Conservation (phyloP, 2,113 vertebrate genomes). For the Dipodomys spectabilis region DNA sequence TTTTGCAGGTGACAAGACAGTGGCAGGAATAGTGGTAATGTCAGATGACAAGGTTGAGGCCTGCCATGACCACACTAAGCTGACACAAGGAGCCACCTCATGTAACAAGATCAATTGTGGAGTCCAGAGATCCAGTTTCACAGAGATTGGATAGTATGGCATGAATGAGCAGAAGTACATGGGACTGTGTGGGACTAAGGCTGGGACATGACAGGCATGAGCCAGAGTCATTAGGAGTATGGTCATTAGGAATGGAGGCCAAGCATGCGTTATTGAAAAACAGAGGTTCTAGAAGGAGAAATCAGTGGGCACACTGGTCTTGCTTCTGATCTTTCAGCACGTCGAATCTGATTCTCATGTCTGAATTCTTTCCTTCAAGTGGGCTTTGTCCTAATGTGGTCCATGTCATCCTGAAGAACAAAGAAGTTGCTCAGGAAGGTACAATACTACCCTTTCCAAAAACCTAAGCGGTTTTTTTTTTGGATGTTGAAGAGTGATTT, state of each 20-base stretch:
- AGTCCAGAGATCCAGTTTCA: neutral
- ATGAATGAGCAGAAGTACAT: neutral
- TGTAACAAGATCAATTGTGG: neutral
- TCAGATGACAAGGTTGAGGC: slow-evolving; percentile 53
- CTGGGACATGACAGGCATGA: neutral
- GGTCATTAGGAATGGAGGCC: neutral
- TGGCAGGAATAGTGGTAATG: slow-evolving; percentile 14
- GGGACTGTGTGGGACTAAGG: neutral
- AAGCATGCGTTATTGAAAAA: neutral
- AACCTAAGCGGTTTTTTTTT: slow-evolving; percentile 1
- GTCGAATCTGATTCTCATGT: neutral
- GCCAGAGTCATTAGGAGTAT: neutral
- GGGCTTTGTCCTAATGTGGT: neutral
- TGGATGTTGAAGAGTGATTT: slow-evolving; percentile 44
- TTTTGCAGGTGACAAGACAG: slow-evolving; percentile 61
- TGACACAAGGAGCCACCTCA: slow-evolving; percentile 56
- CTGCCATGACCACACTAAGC: slow-evolving; percentile 6
- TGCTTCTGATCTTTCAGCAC: neutral
- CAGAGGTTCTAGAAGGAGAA: neutral
- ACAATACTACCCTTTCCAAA: neutral
- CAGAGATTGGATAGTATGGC: neutral
- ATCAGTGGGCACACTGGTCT: neutral
- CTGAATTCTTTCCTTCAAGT: neutral
- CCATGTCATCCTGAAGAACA: neutral
- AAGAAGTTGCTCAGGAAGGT: neutral